phyloP scores from a whole-genome alignment of 2,113 vertebrate species.

The Plecotus auritus region DNA sequence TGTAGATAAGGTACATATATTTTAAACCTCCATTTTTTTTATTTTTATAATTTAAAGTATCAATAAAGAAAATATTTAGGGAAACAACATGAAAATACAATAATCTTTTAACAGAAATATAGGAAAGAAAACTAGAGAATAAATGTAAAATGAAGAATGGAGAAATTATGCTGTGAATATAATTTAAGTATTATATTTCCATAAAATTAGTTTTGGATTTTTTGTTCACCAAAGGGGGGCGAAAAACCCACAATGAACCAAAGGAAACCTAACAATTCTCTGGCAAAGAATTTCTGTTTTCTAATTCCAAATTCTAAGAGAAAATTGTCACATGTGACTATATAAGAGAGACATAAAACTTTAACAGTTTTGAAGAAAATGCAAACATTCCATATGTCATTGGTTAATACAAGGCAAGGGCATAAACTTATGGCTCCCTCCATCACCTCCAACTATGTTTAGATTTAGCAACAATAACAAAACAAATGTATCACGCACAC shows the following conservation, averaged over 20 bases:
- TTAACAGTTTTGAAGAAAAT: neutral
- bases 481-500: neutral
- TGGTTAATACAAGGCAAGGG: neutral
- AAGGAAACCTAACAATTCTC: neutral
- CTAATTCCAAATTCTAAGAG: neutral
- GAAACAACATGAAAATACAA: neutral
- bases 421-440: neutral
- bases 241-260: neutral
- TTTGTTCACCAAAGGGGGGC: neutral
- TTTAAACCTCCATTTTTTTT: neutral
- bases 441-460: neutral
- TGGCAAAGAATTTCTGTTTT: neutral
- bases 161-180: neutral
- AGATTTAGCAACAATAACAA: neutral
- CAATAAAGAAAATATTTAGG: neutral
- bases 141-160: neutral
- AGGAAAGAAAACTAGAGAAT: neutral
- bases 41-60: neutral
- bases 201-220: constrained; percentile 15
- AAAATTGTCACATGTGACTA: neutral
- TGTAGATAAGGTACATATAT: neutral
- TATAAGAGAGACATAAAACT: neutral
- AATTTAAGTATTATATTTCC: neutral
- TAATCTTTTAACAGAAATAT: neutral
- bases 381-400: neutral